These are phyloP conservation scores for Aphaenogaster rudis DNA, from an alignment of 1,140 invertebrate species.

Conservation along the genomic window DNA sequence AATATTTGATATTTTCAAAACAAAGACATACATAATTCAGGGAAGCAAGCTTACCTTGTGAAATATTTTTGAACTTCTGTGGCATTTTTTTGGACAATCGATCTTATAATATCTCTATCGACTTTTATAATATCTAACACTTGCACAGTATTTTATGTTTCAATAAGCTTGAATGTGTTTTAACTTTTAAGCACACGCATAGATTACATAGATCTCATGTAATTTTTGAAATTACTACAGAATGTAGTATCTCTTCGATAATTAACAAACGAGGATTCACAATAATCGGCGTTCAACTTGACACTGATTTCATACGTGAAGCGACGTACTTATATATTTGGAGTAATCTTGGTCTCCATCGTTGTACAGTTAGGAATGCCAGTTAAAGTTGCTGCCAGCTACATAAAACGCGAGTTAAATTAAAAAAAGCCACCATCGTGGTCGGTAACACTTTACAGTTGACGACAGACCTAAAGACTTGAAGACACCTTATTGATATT, in stretches of 20 bases:
- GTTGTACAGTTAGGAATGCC: slow-evolving; percentile 79
- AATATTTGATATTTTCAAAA: background rate
- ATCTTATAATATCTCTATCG: no score
- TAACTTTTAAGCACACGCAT: background rate
- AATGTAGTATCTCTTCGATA: background rate
- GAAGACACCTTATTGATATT: background rate
- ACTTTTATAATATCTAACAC: background rate
- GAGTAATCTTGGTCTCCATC: slow-evolving; percentile 67
- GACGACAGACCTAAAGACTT: background rate
- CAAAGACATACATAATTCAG: background rate
- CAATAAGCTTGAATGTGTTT: background rate
- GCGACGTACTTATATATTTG: slow-evolving; percentile 76
- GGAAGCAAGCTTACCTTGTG: slow-evolving; percentile 36
- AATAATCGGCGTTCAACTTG: slow-evolving; percentile 39
- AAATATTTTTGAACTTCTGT: background rate
- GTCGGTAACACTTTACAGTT: background rate
- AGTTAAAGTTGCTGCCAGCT: slow-evolving; percentile 57
- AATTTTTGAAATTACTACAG: background rate
- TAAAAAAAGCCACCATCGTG: background rate
- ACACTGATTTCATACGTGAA: slow-evolving; percentile 70
- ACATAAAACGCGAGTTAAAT: slow-evolving; percentile 48
- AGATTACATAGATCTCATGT: background rate
- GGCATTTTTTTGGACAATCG: background rate
- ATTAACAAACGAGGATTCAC: background rate
- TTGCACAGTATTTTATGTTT: background rate